Percentiles rank a stretch among this genome's conserved stretches.
These are phyloP conservation scores for Macrotus californicus DNA, from an alignment of 2,113 vertebrate species.

Conservation along the genomic window DNA sequence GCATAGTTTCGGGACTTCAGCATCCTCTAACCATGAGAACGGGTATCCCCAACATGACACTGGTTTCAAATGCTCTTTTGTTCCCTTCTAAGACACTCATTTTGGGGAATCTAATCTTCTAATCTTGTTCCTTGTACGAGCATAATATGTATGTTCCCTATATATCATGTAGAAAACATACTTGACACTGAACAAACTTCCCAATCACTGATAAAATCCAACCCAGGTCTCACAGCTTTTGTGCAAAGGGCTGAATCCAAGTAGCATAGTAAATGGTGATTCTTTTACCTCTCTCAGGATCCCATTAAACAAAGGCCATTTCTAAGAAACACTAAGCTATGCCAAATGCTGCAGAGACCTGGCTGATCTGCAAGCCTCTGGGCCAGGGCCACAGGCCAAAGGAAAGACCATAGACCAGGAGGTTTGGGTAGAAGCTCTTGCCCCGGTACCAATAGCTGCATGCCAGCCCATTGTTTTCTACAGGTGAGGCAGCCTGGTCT, in stretches of 20 bases:
- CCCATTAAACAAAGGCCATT: background rate
- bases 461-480: background rate
- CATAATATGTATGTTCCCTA: background rate
- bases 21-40: background rate
- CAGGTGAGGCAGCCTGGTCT: background rate
- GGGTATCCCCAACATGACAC: background rate
- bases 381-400: background rate
- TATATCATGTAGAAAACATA: background rate
- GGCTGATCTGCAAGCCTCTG: background rate
- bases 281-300: background rate
- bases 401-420: background rate
- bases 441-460: background rate
- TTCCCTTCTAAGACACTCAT: background rate
- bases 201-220: background rate
- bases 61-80: background rate
- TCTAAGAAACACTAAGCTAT: background rate
- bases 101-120: background rate
- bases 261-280: background rate
- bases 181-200: constrained; percentile 1
- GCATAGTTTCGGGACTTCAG: background rate
- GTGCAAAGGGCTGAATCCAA: background rate
- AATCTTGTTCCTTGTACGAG: background rate
- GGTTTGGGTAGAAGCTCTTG: background rate
- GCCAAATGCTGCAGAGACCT: background rate
- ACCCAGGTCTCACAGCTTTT: background rate